phyloP scores from a whole-genome alignment of 2,113 vertebrate genomes.

The Pachycephala philippinensis region DNA sequence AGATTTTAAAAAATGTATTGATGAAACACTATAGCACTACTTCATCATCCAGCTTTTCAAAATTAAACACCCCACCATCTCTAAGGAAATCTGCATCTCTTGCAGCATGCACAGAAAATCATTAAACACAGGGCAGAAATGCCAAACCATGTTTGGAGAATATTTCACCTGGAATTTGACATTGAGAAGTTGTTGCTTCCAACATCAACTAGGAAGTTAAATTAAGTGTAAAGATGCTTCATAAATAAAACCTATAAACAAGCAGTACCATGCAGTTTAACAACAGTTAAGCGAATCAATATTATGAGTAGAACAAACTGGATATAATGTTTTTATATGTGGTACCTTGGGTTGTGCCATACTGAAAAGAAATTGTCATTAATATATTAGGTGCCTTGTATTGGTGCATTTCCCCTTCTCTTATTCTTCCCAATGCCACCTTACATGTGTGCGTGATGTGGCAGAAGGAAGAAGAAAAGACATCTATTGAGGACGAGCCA shows the following conservation, averaged over 20 bases:
- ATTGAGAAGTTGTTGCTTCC: neutral
- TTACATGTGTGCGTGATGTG: neutral
- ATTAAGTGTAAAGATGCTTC: neutral
- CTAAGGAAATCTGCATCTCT: neutral
- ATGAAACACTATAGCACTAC: neutral
- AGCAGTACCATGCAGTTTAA: neutral
- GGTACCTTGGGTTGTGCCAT: neutral
- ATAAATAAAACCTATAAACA: neutral
- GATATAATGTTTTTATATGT: neutral
- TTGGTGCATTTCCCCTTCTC: neutral
- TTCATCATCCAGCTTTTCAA: slow-evolving; percentile 1
- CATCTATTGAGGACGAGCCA: neutral
- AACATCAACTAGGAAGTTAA: neutral
- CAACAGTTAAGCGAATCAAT: neutral
- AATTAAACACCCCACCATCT: neutral
- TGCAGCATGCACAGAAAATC: neutral
- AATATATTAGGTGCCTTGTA: neutral
- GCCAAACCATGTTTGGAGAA: neutral
- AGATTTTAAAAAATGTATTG: neutral
- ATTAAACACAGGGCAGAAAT: neutral
- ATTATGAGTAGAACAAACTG: neutral
- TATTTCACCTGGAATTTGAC: neutral
- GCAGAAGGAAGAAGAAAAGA: neutral
- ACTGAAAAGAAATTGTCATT: neutral
- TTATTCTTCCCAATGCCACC: neutral